Percentiles rank a stretch among this genome's conserved stretches.
Conservation (phyloP, 2,888 invertebrate genomes). For the Lysandra coridon region DNA sequence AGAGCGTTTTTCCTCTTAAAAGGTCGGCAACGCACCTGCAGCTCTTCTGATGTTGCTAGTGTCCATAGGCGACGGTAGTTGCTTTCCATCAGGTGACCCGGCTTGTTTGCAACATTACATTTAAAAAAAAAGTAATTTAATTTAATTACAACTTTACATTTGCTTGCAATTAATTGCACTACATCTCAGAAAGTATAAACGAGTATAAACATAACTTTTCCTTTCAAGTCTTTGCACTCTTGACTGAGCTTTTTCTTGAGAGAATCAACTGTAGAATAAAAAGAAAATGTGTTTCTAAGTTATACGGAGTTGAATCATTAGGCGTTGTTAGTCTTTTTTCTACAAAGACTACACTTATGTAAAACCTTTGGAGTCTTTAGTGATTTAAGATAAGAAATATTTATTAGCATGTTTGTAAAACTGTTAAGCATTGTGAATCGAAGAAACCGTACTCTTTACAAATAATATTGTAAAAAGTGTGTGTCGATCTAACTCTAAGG, state of each 20-base stretch:
- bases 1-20: no score
- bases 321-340: conserved; percentile 1
- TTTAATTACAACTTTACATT: neutral
- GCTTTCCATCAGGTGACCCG: no score
- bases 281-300: conserved; percentile 16
- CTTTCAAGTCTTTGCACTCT: neutral
- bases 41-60: no score
- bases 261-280: conserved; percentile 6
- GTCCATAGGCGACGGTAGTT: no score
- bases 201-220: conserved; percentile 12
- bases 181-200: neutral
- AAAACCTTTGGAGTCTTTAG: neutral
- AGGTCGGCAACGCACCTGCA: no score
- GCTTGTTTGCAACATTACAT: no score
- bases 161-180: neutral
- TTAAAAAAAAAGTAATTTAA: neutral
- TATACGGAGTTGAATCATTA: conserved; percentile 9
- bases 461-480: no score
- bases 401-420: no score
- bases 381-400: neutral
- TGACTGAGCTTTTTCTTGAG: conserved; percentile 8
- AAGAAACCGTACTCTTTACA: no score
- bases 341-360: neutral
- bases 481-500: no score
- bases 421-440: no score